Conservation (phyloP, 1,140 invertebrate species). For the Saxidomus purpurata region DNA sequence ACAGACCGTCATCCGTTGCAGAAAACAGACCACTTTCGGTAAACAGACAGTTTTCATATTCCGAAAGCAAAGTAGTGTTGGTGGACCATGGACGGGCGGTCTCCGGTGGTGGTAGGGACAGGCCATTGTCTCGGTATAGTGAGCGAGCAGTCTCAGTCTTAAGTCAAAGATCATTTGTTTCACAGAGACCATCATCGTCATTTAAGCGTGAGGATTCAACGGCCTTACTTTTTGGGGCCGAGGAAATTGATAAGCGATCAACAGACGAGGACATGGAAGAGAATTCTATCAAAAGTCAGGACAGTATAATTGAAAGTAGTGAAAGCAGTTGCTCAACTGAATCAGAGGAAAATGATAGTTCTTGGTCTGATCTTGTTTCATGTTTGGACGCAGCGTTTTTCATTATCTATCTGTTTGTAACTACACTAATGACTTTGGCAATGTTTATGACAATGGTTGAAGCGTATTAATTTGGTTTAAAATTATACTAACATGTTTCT, state of each 20-base stretch:
- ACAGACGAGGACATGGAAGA: neutral
- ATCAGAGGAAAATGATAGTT: neutral
- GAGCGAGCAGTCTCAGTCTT: neutral
- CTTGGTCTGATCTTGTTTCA: neutral
- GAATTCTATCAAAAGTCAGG: neutral
- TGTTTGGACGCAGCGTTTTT: neutral
- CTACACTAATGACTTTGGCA: neutral
- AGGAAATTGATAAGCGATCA: neutral
- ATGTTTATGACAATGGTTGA: neutral
- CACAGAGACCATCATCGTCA: neutral
- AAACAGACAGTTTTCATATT: neutral
- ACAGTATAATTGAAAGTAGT: neutral
- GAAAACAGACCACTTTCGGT: neutral
- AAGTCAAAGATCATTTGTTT: neutral
- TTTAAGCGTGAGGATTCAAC: neutral
- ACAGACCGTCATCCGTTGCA: neutral
- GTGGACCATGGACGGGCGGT: neutral
- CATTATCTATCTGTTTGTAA: neutral
- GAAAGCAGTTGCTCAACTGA: neutral
- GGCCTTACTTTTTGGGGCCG: neutral
- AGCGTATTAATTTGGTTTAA: constrained; percentile 44
- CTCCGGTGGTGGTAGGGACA: neutral
- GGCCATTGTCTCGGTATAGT: neutral
- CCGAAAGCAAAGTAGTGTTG: no score
- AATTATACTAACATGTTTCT: no score